Evolutionary conservation across 1,140 invertebrate species (phyloP).

Genomic region (Lasaia peninsularis): DNA sequence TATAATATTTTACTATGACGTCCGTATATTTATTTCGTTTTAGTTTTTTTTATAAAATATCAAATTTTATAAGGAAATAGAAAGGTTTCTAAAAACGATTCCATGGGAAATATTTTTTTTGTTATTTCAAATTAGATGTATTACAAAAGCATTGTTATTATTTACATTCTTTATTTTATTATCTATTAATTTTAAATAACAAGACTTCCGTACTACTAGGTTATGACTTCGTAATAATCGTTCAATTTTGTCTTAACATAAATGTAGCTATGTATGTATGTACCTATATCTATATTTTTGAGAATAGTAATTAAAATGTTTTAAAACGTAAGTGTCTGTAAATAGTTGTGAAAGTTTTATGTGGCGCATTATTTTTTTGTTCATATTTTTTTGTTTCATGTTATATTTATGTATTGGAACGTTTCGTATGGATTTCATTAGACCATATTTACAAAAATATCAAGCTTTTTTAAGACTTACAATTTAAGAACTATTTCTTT

Average conservation of each 20-base stretch:
- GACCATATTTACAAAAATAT: conserved; percentile 20
- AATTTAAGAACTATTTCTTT: too few relatives aligned
- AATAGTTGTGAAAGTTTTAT: conserved; percentile 74
- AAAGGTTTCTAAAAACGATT: neutral
- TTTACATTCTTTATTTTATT: conserved; percentile 23
- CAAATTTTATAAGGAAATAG: conserved; percentile 11
- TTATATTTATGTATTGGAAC: conserved; percentile 69
- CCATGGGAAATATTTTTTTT: conserved; percentile 3
- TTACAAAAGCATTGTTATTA: conserved; percentile 27
- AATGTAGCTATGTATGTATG: conserved; percentile 70
- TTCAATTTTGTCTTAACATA: conserved; percentile 68
- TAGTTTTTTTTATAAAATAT: conserved; percentile 12
- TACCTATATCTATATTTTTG: conserved; percentile 72
- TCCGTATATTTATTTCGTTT: conserved; percentile 14
- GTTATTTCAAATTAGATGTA: conserved; percentile 15
- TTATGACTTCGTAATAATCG: conserved; percentile 40
- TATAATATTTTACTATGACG: conserved; percentile 13
- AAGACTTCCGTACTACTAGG: conserved; percentile 60
- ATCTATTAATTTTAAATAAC: conserved; percentile 32
- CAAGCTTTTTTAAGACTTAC: conserved; percentile 7
- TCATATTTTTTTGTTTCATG: conserved; percentile 67
- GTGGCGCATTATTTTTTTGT: conserved; percentile 73
- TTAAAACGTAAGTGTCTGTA: conserved; percentile 66
- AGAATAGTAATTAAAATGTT: conserved; percentile 67
- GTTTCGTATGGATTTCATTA: conserved; percentile 37